Conservation (phyloP, 1,140 invertebrate genomes). For the Drosophila ananassae region DNA sequence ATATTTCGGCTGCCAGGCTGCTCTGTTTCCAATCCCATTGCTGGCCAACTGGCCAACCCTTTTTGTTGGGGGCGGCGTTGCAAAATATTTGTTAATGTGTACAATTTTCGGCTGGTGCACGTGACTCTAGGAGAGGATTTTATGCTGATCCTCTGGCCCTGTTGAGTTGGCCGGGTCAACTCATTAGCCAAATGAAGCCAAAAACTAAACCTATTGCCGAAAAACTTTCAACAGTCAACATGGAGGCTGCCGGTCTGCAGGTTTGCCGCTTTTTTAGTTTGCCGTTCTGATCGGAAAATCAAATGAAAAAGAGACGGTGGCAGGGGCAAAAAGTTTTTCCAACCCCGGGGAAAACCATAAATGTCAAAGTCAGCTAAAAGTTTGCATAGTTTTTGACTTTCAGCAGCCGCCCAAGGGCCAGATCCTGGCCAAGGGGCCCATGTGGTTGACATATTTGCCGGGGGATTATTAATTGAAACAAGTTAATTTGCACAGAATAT, state of each 20-base stretch:
- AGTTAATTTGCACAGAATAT: slow-evolving; percentile 82
- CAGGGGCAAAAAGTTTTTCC: slow-evolving; percentile 55
- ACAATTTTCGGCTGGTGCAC: slow-evolving; percentile 60
- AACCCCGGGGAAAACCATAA: slow-evolving; percentile 75
- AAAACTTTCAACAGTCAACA: slow-evolving; percentile 59
- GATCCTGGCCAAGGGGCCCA: slow-evolving; percentile 39
- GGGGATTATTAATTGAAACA: slow-evolving; percentile 84
- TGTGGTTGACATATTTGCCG: slow-evolving; percentile 83
- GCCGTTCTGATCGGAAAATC: slow-evolving; percentile 50
- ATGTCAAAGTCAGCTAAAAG: slow-evolving; percentile 82
- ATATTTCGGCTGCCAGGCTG: slow-evolving; percentile 4
- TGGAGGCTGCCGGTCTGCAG: slow-evolving; percentile 8
- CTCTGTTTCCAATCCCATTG: slow-evolving; percentile 41
- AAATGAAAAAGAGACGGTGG: slow-evolving; percentile 38
- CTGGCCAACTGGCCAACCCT: slow-evolving; percentile 9
- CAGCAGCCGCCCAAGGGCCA: slow-evolving; percentile 43
- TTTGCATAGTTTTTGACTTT: slow-evolving; percentile 83
- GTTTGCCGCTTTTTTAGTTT: not conserved
- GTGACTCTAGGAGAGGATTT: slow-evolving; percentile 40
- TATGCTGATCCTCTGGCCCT: slow-evolving; percentile 8
- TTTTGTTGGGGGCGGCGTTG: slow-evolving; percentile 12
- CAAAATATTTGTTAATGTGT: slow-evolving; percentile 52
- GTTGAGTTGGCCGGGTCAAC: slow-evolving; percentile 50
- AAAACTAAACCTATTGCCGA: slow-evolving; percentile 69
- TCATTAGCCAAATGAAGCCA: slow-evolving; percentile 79